A percentile compares a stretch with the other conserved stretches of the same genome.
Conservation (phyloP, 2,797 vertebrate genomes). For the Anomalospiza imberbis region DNA sequence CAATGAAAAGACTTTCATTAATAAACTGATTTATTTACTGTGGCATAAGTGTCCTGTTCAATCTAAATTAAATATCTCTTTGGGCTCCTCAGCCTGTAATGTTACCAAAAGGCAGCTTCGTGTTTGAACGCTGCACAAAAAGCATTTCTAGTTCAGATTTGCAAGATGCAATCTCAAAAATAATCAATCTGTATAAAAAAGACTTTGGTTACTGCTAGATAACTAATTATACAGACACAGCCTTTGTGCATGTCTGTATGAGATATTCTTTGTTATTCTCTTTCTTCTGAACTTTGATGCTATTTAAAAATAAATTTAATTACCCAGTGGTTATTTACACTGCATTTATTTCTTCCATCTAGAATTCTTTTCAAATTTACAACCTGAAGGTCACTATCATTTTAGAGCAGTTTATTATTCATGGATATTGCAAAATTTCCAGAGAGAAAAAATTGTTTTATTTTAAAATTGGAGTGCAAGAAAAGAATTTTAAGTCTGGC, state of each 20-base stretch:
- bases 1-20: conserved; percentile 69
- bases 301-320: conserved; percentile 14
- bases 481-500: not conserved
- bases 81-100: conserved; percentile 60
- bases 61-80: conserved; percentile 78
- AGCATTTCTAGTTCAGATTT: conserved; percentile 64
- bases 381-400: conserved; percentile 38
- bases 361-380: conserved; percentile 51
- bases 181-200: conserved; percentile 43
- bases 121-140: conserved; percentile 51
- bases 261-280: not conserved
- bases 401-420: conserved; percentile 37
- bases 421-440: conserved; percentile 15
- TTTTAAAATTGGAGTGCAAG: conserved; percentile 24
- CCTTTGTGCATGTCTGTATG: not conserved
- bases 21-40: conserved; percentile 74
- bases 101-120: conserved; percentile 63
- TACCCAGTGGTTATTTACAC: conserved; percentile 44
- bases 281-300: conserved; percentile 39
- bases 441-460: conserved; percentile 18
- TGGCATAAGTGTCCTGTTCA: conserved; percentile 66
- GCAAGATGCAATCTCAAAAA: conserved; percentile 54
- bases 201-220: conserved; percentile 41
- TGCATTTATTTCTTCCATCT: conserved; percentile 31
- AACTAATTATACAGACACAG: conserved; percentile 24